Conservation (phyloP, 1,140 invertebrate genomes). For the Thaumetopoea pityocampa region DNA sequence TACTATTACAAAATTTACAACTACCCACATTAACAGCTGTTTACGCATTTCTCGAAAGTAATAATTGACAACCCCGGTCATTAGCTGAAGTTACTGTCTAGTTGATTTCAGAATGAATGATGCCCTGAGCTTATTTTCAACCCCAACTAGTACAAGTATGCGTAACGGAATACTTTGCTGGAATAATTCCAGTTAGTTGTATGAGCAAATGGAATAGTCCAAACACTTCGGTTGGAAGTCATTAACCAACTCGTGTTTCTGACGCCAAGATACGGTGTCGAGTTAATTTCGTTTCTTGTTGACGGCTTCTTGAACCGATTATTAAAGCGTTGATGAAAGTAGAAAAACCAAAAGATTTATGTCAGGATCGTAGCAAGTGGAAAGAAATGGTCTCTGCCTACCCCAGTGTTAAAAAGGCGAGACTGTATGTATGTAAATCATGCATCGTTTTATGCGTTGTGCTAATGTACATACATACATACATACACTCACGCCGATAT, state of each 20-base stretch:
- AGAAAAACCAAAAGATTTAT: no score
- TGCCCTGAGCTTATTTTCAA: conserved; percentile 23
- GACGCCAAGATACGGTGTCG: conserved; percentile 22
- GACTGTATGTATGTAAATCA: no score
- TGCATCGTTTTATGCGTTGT: conserved; percentile 12
- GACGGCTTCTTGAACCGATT: conserved; percentile 19
- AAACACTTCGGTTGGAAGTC: conserved; percentile 44
- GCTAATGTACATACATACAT: no score
- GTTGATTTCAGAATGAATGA: conserved; percentile 32
- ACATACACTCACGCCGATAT: no score
- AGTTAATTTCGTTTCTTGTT: conserved; percentile 22
- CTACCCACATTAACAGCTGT: conserved; percentile 10
- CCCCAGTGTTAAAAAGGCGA: no score
- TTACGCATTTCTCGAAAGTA: conserved; percentile 11
- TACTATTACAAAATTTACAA: no score
- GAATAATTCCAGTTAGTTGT: conserved; percentile 56
- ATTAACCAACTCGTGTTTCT: conserved; percentile 33
- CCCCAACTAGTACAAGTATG: conserved; percentile 48
- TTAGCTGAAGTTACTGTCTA: conserved; percentile 21
- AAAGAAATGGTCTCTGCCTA: no score
- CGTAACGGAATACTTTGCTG: conserved; percentile 36
- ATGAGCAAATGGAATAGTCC: conserved; percentile 52
- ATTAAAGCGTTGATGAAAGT: no score
- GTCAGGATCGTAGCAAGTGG: no score
- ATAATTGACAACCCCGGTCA: conserved; percentile 20